Base-by-base conservation (phyloP, 1,140 invertebrate genomes). In the Zaprionus ghesquierei region DNA sequence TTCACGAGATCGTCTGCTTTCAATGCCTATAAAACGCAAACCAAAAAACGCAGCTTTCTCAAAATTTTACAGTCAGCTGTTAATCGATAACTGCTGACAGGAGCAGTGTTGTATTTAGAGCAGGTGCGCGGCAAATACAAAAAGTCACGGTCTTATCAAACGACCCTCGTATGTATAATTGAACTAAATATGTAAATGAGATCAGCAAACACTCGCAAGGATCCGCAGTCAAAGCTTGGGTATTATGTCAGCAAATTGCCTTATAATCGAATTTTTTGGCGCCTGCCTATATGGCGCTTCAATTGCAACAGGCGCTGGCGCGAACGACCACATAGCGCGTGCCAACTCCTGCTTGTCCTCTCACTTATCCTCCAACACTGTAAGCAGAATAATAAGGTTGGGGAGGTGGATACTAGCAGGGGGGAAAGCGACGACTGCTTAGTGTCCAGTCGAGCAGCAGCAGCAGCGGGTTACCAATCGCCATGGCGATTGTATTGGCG, bases 231-330 rank as follows among this genome's bases (percentile, higher is more conserved):
- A 69, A 31, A 49, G 22, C 44, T 8, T 20, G 35, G 18, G 5
- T 50, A 55, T 61, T 61, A 61, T 64, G 64, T 73, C 49, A 55
- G 56, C 70, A 69, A 74, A 74, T 74, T 69, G 65, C 53, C 53
- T 55, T 44, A 44, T 50, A 56, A 51, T 41, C 60, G 75, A 75
- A 63, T 68, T 66, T 60, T 64, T 81, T 59, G 81, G 87, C 81
- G 81, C 81, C 81, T 87, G 81, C 82, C 62, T 61, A 80, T 79
- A 81, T 82, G 80, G 51, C 74, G 72, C 76, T 84, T 64, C 66
- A 35, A 85, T 85, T 85, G 80, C 71, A 74, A 69, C 65, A 60
- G 69, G 62, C 69, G 25, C 25, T 46, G 35, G 46, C 50, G 50
- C 50, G n/a, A 63, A 49, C 68, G 46, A 35, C 20, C 66, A 29